These are phyloP conservation scores for Podarcis siculus DNA, from an alignment of 2,797 vertebrate genomes.

Conservation along the genomic window DNA sequence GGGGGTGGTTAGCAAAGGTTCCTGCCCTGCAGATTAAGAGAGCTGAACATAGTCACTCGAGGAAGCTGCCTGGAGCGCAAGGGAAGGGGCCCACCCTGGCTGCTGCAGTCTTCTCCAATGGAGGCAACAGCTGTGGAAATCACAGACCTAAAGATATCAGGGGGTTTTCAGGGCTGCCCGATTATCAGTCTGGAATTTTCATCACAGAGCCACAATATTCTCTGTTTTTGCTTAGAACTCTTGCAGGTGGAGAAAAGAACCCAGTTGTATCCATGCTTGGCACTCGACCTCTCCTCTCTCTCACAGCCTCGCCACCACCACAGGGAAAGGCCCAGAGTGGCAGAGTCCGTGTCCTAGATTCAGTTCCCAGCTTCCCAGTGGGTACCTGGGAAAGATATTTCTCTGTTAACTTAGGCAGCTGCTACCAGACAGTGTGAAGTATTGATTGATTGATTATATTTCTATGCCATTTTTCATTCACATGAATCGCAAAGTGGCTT, in stretches of 20 bases:
- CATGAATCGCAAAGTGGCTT: no score
- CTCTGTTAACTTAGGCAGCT: no score
- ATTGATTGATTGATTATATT: no score
- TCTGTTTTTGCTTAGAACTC: not conserved
- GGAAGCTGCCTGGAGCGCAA: not conserved
- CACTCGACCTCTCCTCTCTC: not conserved
- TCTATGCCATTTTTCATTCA: no score
- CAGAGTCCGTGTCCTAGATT: no score
- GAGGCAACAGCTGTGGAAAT: not conserved
- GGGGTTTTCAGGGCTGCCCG: not conserved
- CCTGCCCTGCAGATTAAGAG: not conserved
- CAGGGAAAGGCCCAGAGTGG: no score
- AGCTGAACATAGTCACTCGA: rapidly evolving
- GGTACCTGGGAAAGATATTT: no score
- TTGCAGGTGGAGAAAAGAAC: not conserved
- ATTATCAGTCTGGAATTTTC: not conserved
- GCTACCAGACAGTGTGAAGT: no score
- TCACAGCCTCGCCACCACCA: no score
- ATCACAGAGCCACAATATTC: not conserved
- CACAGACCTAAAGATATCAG: no score
- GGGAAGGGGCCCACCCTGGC: rapidly evolving
- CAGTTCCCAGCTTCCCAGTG: no score
- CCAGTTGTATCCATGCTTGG: not conserved
- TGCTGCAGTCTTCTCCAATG: not conserved
- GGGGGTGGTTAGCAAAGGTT: not conserved